These are phyloP conservation scores for Nasonia longicornis DNA, from an alignment of 1,140 invertebrate genomes.

Conservation along the genomic window DNA sequence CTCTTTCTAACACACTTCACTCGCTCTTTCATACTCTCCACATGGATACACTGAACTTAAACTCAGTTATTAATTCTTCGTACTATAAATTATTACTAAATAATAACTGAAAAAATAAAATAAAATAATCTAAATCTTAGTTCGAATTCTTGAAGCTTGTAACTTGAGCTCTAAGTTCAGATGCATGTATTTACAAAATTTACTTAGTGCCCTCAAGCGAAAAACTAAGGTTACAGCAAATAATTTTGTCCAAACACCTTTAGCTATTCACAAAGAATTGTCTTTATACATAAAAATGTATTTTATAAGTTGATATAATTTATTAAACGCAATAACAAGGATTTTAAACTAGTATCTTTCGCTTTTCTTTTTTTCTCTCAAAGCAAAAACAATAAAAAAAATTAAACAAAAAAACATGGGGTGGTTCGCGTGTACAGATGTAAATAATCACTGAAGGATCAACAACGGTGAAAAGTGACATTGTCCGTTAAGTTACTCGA, in stretches of 20 bases:
- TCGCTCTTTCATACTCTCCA: slow-evolving; percentile 28
- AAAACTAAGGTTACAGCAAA: slow-evolving; percentile 44
- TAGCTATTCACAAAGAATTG: slow-evolving; percentile 45
- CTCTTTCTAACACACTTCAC: slow-evolving; percentile 15
- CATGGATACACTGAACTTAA: slow-evolving; percentile 39
- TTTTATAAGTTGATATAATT: slow-evolving; percentile 44
- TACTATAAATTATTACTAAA: background rate
- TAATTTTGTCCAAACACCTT: slow-evolving; percentile 41
- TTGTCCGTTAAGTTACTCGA: slow-evolving; percentile 36
- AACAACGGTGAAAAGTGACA: slow-evolving; percentile 41
- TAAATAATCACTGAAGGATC: slow-evolving; percentile 38
- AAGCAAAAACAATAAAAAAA: slow-evolving; percentile 42
- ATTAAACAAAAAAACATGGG: slow-evolving; percentile 25
- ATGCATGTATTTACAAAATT: slow-evolving; percentile 45
- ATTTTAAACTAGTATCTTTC: slow-evolving; percentile 33
- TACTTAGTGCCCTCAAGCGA: slow-evolving; percentile 46
- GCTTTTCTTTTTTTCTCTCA: slow-evolving; percentile 37
- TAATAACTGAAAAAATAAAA: slow-evolving; percentile 13
- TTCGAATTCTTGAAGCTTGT: background rate
- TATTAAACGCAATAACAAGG: slow-evolving; percentile 45
- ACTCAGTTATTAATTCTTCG: slow-evolving; percentile 14
- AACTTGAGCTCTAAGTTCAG: slow-evolving; percentile 34
- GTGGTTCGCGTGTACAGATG: slow-evolving; percentile 24
- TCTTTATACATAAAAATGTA: slow-evolving; percentile 43
- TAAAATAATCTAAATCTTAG: slow-evolving; percentile 17